phyloP scores from a whole-genome alignment of 2,113 vertebrate species.

The Lutjanus erythropterus region DNA sequence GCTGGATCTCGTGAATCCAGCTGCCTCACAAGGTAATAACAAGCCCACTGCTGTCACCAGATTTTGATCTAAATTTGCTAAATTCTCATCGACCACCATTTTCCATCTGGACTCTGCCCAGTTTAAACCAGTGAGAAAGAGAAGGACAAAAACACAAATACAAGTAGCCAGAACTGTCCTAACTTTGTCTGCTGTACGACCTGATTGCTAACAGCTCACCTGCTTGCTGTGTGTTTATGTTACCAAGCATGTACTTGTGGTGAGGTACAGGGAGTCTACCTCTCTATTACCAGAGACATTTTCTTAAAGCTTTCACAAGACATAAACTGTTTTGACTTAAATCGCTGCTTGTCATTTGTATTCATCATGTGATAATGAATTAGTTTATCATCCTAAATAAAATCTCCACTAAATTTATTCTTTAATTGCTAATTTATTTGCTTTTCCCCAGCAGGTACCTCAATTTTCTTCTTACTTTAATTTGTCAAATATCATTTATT shows the following conservation, averaged over 20 bases:
- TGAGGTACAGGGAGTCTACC: neutral
- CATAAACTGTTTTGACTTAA: neutral
- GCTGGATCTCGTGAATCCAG: no score
- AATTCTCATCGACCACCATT: neutral
- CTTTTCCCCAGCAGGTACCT: neutral
- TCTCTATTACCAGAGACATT: neutral
- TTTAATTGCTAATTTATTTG: neutral
- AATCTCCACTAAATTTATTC: neutral
- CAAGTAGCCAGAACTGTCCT: neutral
- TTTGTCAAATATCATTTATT: neutral
- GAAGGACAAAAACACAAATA: neutral
- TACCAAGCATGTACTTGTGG: neutral
- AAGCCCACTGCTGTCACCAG: neutral
- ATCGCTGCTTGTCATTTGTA: neutral
- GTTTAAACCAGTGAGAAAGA: neutral
- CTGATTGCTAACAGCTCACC: neutral
- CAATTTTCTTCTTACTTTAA: neutral
- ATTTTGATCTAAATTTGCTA: neutral
- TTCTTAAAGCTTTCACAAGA: neutral
- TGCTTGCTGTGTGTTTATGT: neutral
- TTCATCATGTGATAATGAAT: neutral
- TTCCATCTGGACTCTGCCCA: neutral
- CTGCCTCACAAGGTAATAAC: no score
- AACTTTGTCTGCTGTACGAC: neutral
- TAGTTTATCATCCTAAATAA: neutral